A percentile compares a stretch with the other conserved stretches of the same genome.
Evolutionary conservation across 1,140 invertebrate genomes (phyloP).

Genomic region (Mamestra configurata): DNA sequence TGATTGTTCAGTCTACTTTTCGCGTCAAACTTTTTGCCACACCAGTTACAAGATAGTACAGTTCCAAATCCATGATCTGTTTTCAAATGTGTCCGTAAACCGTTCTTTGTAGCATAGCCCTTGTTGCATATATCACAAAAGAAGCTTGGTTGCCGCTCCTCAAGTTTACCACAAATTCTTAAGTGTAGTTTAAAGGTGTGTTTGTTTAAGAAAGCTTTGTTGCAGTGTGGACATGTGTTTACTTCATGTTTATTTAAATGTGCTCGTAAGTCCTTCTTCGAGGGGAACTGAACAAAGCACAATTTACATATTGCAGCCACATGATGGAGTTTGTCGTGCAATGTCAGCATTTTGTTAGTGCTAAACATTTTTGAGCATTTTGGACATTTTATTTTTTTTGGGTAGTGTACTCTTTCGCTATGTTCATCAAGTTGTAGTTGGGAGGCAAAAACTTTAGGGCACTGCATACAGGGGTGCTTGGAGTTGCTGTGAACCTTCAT

Average conservation of each 20-base stretch:
- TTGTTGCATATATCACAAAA: constrained; percentile 79
- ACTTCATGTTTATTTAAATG: constrained; percentile 71
- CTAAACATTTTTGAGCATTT: constrained; percentile 77
- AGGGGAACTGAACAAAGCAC: constrained; percentile 72
- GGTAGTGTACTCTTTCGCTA: constrained; percentile 70
- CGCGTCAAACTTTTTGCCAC: constrained; percentile 78
- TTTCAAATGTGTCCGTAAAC: constrained; percentile 72
- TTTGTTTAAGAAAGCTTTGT: constrained; percentile 66
- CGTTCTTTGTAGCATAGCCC: constrained; percentile 69
- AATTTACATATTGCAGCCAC: constrained; percentile 69
- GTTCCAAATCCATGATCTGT: constrained; percentile 75
- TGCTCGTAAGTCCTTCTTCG: constrained; percentile 64
- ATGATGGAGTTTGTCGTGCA: constrained; percentile 69
- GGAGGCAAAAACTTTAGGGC: constrained; percentile 70
- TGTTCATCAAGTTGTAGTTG: constrained; percentile 67
- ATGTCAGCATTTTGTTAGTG: constrained; percentile 68
- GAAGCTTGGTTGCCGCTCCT: constrained; percentile 60
- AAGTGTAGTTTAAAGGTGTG: constrained; percentile 66
- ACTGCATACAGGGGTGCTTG: constrained; percentile 63
- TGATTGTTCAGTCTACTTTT: constrained; percentile 72
- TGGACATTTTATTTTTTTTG: constrained; percentile 70
- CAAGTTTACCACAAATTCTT: constrained; percentile 65
- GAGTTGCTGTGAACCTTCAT: constrained; percentile 65
- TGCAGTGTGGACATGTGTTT: constrained; percentile 66
- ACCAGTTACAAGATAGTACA: constrained; percentile 72